Base-by-base conservation (phyloP, 1,140 invertebrate genomes). In the Lepidurus apus region DNA sequence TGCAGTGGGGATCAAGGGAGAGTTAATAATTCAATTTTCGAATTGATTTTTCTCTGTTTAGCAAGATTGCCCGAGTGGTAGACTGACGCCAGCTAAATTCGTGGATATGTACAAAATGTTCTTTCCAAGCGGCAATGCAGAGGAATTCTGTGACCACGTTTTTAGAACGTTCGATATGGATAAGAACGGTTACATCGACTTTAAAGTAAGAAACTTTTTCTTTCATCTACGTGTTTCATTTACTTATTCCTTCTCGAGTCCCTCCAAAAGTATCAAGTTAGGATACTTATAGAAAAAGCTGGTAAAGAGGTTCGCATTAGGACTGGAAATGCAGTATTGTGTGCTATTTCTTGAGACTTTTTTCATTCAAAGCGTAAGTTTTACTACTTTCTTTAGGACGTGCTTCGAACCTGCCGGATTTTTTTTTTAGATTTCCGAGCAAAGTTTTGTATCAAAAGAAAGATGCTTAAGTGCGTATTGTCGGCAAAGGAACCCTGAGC, bases 81-180 rank as follows among this genome's bases (percentile, higher is more conserved):
- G 96, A 85, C 87, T 99, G 83, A 98, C 96, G 73, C 95, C 96
- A 76, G 93, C 95, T 77, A 99, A 99, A 88, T 99, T 99, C 86
- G 95, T 99, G 83, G 97, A 99, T 88, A 98, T 98, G 92, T 99
- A 99, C 88, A 98, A 96, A 90, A 96, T 95, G 93, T 96, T 99
- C 89, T 99, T 98, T 87, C 97, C 97, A 11, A 96, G 94, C 83
- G 97, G 98, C 77, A 97, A 98, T 84, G 97, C 97, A 26, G 95
- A 98, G 85, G 95, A 98, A 86, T 99, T 99, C 87, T 99, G 97
- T 86, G 95, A 98, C 84, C 97, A 99, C 85, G 97, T 99, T 17
- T 99, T 99, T 86, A 91, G 97, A 82, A 98, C 97, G 88, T 99
- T 99, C 86, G 97, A 98, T 85, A 97, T 97, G 91, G 97, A 99